These are phyloP conservation scores for Margarornis squamiger DNA, from an alignment of 2,797 vertebrate species.

Conservation along the genomic window DNA sequence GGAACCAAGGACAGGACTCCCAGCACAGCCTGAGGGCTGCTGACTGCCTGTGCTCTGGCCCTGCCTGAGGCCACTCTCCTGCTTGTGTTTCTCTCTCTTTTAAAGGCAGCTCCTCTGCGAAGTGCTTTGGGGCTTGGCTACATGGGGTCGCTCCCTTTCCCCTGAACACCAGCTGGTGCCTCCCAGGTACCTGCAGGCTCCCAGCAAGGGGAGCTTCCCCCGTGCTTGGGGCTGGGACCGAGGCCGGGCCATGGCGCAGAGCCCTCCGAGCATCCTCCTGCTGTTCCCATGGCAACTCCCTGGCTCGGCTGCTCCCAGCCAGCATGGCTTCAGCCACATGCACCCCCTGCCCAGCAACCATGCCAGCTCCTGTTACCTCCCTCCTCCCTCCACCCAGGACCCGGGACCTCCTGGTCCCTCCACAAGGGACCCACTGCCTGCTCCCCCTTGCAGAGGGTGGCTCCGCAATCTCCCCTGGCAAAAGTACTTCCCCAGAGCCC, in stretches of 20 bases:
- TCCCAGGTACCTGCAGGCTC: background rate
- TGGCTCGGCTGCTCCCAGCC: background rate
- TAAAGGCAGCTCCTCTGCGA: background rate
- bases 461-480: background rate
- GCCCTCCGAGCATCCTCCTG: background rate
- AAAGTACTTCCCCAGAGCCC: background rate
- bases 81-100: background rate
- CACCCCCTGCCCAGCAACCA: background rate
- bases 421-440: rapidly evolving
- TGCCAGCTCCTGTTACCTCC: rapidly evolving
- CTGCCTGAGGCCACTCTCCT: background rate
- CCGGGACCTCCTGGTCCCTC: rapidly evolving
- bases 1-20: background rate
- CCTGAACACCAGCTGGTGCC: background rate
- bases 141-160: rapidly evolving
- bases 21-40: rapidly evolving
- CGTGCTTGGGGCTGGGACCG: rapidly evolving
- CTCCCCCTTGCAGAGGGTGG: background rate
- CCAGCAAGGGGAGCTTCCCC: rapidly evolving
- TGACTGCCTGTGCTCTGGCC: rapidly evolving
- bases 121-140: background rate
- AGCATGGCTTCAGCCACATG: rapidly evolving
- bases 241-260: rapidly evolving
- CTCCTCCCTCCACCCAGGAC: background rate
- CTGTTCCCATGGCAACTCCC: constrained; percentile 49